Evolutionary conservation across 2,888 invertebrate genomes (phyloP), one percentile per base, ranked within the genome.

Genomic region (Germaria angustata): DNA sequence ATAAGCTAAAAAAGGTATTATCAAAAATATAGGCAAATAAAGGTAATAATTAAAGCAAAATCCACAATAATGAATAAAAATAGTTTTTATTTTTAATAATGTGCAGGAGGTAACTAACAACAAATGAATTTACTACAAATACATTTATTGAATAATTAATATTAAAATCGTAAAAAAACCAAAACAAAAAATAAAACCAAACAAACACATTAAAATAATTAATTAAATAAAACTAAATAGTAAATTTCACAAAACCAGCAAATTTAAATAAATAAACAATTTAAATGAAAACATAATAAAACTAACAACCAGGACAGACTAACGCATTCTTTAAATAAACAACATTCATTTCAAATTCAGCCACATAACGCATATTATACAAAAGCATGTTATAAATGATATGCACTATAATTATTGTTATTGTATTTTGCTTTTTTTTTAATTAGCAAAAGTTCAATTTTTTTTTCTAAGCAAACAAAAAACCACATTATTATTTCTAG

Each of bases 121-220:
- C 76, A 80, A 84, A 79, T 69, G 79, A 71, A 80, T 75, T 73
- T 84, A 81, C 55, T 79, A 81, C 65, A 80, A 66, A 81, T 49
- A 80, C 65, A 80, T 71, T 68, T 72, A 68, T 72, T 46, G 24
- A 63, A 59, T 49, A 79, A 80, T 34, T 75, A 72, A 72, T 75
- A 73, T 51, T 68, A 51, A 59, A 2, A 9, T 59, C 36, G 13
- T n/a, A 4, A 34, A 17, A 13, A 44, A 57, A 1, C 28, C 4
- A 20, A 36, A 17, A 34, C 22, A 46, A 49, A 36, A 51, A 53
- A 15, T 13, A 13, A 68, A 53, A 32, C 2, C 28, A 68, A 32
- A 49, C 17, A 15, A 59, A 68, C 51, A 63, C 65, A 11, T n/a
- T 36, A 49, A 61, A 55, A 53, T 72, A 68, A 79, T 36, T 57